Percentiles rank a stretch among this genome's conserved stretches.
phyloP scores from a whole-genome alignment of 2,113 vertebrate genomes.

The Nothoprocta pentlandii region DNA sequence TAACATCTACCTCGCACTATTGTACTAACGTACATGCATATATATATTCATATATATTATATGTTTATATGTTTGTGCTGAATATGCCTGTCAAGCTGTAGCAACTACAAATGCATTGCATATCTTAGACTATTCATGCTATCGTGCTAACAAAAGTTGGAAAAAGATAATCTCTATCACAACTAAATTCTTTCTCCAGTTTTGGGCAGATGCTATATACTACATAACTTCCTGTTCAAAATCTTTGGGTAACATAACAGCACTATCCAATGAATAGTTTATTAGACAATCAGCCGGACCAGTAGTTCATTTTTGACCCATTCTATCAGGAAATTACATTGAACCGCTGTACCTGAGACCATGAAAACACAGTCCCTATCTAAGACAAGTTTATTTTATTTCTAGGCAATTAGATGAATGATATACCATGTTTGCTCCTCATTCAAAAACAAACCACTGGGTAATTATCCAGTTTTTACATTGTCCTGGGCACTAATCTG shows the following conservation, averaged over 20 bases:
- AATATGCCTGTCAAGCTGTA: background rate
- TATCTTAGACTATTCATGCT: background rate
- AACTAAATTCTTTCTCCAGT: background rate
- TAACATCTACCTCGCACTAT: background rate
- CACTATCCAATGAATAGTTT: background rate
- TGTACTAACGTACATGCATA: background rate
- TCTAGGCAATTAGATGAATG: background rate
- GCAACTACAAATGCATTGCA: background rate
- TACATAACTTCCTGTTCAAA: background rate
- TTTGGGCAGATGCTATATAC: background rate
- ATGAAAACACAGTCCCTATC: accelerated
- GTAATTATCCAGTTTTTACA: background rate
- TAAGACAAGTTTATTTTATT: background rate
- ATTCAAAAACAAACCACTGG: background rate
- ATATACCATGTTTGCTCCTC: background rate
- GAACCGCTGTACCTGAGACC: background rate
- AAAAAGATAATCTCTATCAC: background rate
- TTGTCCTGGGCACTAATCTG: background rate
- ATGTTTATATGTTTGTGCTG: background rate
- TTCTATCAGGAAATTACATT: background rate
- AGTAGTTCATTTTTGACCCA: background rate
- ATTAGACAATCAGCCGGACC: background rate
- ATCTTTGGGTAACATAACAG: background rate
- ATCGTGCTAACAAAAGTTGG: background rate
- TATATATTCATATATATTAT: background rate